phyloP scores from a whole-genome alignment of 2,888 invertebrate species.

The Kuschelorhynchus macadamiae region DNA sequence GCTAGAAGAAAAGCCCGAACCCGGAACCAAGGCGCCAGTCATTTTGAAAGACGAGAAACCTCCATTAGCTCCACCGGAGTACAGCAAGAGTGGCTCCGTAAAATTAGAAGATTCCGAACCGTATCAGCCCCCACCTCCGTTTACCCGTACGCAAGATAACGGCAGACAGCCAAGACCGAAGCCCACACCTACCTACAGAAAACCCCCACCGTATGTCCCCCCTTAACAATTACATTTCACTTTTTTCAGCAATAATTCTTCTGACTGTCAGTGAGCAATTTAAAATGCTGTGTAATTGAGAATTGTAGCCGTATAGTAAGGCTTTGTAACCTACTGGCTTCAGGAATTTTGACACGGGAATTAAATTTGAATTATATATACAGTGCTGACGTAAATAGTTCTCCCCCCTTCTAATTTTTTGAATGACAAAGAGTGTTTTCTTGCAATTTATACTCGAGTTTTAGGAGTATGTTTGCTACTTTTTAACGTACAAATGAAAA shows the following conservation, averaged over 20 bases:
- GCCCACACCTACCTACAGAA: constrained; percentile 91
- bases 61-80: constrained; percentile 88
- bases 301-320: constrained; percentile 17
- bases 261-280: constrained; percentile 36
- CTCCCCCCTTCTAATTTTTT: too few relatives aligned
- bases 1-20: constrained; percentile 91
- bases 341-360: too few relatives aligned
- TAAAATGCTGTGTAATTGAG: constrained; percentile 8
- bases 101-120: constrained; percentile 73
- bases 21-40: constrained; percentile 91
- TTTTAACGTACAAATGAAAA: too few relatives aligned
- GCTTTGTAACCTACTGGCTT: constrained; percentile 11
- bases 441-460: too few relatives aligned
- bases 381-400: too few relatives aligned
- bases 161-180: constrained; percentile 83
- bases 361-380: too few relatives aligned
- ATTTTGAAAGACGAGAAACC: constrained; percentile 97
- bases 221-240: constrained; percentile 80
- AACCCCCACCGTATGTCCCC: constrained; percentile 97
- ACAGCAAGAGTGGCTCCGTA: constrained; percentile 70
- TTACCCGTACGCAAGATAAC: constrained; percentile 81
- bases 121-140: constrained; percentile 93
- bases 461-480: too few relatives aligned
- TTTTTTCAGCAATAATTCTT: constrained; percentile 62
- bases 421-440: too few relatives aligned